Percentiles rank a stretch among this genome's conserved stretches.
phyloP scores from a whole-genome alignment of 2,113 vertebrate species.

The Harpagus bidentatus region DNA sequence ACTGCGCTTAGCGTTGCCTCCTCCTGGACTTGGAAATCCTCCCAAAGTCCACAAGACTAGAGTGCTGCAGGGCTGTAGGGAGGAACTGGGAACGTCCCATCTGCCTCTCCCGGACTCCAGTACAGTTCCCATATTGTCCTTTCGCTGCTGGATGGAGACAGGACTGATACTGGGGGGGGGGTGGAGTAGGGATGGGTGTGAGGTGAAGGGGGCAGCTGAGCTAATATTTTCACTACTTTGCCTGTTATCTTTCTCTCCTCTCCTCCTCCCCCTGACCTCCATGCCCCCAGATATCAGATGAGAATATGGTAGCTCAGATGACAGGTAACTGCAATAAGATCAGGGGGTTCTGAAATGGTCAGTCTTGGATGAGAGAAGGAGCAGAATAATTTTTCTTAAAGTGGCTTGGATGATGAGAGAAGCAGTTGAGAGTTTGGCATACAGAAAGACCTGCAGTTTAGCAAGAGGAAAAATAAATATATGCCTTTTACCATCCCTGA shows the following conservation, averaged over 20 bases:
- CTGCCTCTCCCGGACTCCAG: not conserved
- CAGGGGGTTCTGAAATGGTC: constrained; percentile 4
- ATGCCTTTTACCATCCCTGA: not conserved
- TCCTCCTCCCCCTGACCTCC: not conserved
- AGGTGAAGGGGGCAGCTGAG: constrained; percentile 43
- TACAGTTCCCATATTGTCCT: not conserved
- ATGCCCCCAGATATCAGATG: not conserved
- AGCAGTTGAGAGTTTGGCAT: not conserved
- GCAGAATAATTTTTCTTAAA: not conserved
- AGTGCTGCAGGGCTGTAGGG: not conserved
- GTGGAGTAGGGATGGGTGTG: not conserved
- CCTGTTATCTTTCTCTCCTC: not conserved
- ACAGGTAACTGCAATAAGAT: not conserved
- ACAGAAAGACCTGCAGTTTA: not conserved
- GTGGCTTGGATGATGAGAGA: not conserved
- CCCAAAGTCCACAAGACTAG: not conserved
- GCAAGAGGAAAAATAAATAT: not conserved
- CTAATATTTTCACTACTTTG: constrained; percentile 31
- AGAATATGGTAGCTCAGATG: constrained; percentile 3
- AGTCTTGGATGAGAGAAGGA: not conserved
- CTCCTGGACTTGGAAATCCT: not conserved
- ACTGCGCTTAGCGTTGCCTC: not conserved
- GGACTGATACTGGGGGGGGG: not conserved
- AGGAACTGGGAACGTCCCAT: not conserved
- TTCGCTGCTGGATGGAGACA: not conserved